Evolutionary conservation across 2,797 vertebrate species (phyloP).

Genomic region (Dendrocincla tyrannina): DNA sequence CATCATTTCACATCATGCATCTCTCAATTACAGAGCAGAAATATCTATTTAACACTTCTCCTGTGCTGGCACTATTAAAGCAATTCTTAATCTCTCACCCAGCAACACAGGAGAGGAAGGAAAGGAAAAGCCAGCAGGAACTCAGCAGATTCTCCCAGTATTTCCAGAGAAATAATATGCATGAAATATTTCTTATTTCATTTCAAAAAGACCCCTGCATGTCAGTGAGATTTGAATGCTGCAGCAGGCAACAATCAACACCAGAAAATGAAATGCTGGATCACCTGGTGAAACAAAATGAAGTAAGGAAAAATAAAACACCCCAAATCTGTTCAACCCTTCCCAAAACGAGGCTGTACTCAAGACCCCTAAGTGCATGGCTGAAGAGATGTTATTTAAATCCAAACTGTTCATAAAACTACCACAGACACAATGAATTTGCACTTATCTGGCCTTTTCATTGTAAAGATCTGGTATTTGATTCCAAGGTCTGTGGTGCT

Average conservation of each 20-base stretch:
- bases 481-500: background rate
- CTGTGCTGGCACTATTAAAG: background rate
- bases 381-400: background rate
- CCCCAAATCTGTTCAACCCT: background rate
- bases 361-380: background rate
- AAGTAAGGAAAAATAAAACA: background rate
- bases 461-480: background rate
- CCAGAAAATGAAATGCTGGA: background rate
- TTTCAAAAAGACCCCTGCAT: fast-evolving
- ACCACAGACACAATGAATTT: background rate
- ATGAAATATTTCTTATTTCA: background rate
- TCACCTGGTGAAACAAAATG: background rate
- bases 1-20: background rate
- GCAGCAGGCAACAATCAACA: background rate
- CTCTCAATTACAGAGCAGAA: background rate
- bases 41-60: background rate
- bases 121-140: background rate
- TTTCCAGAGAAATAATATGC: background rate
- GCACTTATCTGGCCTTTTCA: background rate
- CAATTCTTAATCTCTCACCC: background rate
- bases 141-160: background rate
- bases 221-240: background rate
- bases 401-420: background rate
- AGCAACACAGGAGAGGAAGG: background rate
- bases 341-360: background rate